Percentiles rank a stretch among this genome's conserved stretches.
Conservation (phyloP, 2,113 vertebrate genomes). For the Larimichthys crocea region DNA sequence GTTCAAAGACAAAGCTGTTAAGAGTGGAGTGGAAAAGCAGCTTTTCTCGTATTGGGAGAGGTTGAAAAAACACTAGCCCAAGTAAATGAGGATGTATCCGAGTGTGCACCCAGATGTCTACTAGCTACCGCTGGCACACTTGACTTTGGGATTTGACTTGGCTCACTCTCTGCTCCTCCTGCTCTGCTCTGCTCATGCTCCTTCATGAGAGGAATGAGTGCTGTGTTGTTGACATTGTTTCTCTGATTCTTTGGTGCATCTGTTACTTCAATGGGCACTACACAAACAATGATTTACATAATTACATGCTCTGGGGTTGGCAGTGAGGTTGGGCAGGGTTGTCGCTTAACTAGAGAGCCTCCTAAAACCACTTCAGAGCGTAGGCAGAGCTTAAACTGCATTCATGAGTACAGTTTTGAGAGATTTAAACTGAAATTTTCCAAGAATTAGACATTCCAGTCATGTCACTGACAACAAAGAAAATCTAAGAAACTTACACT, state of each 20-base stretch:
- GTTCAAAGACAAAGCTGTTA: background rate
- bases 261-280: slow-evolving; percentile 53
- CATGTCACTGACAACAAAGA: background rate
- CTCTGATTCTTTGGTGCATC: slow-evolving; percentile 35
- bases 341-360: slow-evolving; percentile 51
- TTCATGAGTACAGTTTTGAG: slow-evolving; percentile 21
- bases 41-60: slow-evolving; percentile 17
- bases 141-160: slow-evolving; percentile 29
- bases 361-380: slow-evolving; percentile 63
- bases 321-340: slow-evolving; percentile 41
- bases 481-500: background rate
- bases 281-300: slow-evolving; percentile 71
- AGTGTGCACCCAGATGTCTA: slow-evolving; percentile 14
- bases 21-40: slow-evolving; percentile 23
- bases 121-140: slow-evolving; percentile 32
- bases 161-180: slow-evolving; percentile 6
- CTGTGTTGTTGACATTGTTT: slow-evolving; percentile 54
- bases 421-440: slow-evolving; percentile 12
- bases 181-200: background rate
- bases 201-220: slow-evolving; percentile 20
- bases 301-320: slow-evolving; percentile 62
- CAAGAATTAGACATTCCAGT: background rate
- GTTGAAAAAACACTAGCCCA: slow-evolving; percentile 13
- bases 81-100: slow-evolving; percentile 8
- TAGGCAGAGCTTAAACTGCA: slow-evolving; percentile 15